phyloP scores from a whole-genome alignment of 1,140 invertebrate genomes.

The Helicoverpa armigera region DNA sequence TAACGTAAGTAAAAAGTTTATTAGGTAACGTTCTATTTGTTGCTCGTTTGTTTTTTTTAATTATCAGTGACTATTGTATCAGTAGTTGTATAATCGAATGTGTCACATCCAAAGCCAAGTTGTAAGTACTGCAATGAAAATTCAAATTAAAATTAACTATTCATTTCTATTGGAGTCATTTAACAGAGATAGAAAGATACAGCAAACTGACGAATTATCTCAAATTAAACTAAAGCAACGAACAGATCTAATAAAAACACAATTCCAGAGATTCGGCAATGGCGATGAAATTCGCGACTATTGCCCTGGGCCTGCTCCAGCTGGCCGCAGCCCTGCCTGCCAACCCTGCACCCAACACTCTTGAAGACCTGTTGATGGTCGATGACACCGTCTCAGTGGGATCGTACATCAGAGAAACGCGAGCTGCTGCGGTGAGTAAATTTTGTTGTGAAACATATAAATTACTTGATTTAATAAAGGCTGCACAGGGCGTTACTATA shows the following conservation, averaged over 20 bases:
- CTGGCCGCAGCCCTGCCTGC: conserved; percentile 58
- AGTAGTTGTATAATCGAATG: no score
- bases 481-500: no score
- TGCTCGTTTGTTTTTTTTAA: conserved; percentile 19
- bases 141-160: no score
- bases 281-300: conserved; percentile 52
- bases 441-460: neutral
- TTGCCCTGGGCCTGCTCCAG: conserved; percentile 65
- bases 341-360: conserved; percentile 51
- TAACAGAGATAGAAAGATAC: no score
- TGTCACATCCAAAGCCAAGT: no score
- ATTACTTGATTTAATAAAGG: no score
- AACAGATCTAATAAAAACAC: neutral
- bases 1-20: conserved; percentile 31
- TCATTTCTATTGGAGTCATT: no score
- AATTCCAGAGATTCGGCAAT: conserved; percentile 48
- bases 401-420: conserved; percentile 79
- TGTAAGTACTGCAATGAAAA: no score
- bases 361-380: conserved; percentile 74
- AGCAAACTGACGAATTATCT: no score
- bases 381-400: conserved; percentile 80
- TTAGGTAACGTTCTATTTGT: conserved; percentile 35
- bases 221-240: neutral
- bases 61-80: neutral
- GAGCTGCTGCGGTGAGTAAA: conserved; percentile 79